Evolutionary conservation across 2,113 vertebrate genomes (phyloP).

Genomic region (Sturnira hondurensis): DNA sequence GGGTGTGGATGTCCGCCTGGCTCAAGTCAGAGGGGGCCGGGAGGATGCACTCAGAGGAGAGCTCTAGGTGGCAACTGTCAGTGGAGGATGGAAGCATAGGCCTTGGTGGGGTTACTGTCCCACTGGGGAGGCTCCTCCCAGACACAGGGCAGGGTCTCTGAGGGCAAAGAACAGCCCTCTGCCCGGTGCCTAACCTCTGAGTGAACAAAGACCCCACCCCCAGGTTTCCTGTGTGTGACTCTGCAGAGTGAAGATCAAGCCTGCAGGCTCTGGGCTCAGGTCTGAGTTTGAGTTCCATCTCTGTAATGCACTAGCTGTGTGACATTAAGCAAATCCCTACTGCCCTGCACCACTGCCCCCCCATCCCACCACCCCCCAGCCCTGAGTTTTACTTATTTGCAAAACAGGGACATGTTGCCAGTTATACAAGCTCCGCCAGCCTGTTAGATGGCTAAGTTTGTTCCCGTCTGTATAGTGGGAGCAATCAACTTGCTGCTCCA

Average conservation of each 20-base stretch:
- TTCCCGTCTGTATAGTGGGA: background rate
- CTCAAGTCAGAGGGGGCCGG: background rate
- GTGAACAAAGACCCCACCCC: too few species aligned
- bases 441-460: background rate
- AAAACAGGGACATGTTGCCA: background rate
- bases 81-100: background rate
- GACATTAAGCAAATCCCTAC: too few species aligned
- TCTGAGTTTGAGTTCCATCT: background rate
- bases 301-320: background rate
- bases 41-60: background rate
- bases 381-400: background rate
- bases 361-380: too few species aligned
- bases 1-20: background rate
- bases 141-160: background rate
- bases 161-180: background rate
- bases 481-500: background rate
- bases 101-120: background rate
- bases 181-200: accelerated
- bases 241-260: background rate
- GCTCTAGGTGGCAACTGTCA: background rate
- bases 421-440: background rate
- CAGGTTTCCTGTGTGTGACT: too few species aligned
- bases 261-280: background rate
- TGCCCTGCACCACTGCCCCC: too few species aligned
- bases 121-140: background rate